phyloP scores from a whole-genome alignment of 2,888 invertebrate genomes.

The Masnerella sp. region DNA sequence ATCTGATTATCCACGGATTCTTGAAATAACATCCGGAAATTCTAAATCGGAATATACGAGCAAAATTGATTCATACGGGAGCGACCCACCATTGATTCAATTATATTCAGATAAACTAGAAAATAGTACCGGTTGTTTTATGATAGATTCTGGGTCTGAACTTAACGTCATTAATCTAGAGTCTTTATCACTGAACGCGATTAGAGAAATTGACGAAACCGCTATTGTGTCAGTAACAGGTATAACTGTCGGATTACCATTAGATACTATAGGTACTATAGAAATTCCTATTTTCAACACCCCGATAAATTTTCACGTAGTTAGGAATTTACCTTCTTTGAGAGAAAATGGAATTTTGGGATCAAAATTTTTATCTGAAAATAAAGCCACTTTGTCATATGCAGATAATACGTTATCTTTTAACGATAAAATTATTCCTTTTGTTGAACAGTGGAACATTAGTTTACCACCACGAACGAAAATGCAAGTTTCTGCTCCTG shows the following conservation, averaged over 20 bases:
- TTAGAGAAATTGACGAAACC: neutral
- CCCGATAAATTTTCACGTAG: constrained; percentile 5
- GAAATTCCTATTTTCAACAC: neutral
- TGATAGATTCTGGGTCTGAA: constrained; percentile 15
- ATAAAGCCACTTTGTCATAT: neutral
- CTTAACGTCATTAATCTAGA: constrained; percentile 15
- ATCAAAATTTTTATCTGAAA: neutral
- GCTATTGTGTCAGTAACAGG: neutral
- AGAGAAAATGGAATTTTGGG: constrained; percentile 13
- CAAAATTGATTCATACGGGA: neutral
- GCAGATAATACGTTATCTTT: neutral
- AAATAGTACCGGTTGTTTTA: neutral
- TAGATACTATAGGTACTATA: constrained; percentile 3
- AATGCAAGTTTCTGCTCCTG: neutral
- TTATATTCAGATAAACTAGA: neutral
- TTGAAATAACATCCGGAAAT: neutral
- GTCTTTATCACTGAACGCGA: neutral
- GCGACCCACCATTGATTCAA: neutral
- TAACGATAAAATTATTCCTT: neutral
- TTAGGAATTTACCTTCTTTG: neutral
- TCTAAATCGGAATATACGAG: neutral
- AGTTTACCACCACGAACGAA: neutral
- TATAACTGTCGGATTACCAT: neutral
- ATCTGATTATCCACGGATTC: neutral
- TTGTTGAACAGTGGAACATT: neutral